Evolutionary conservation across 1,140 invertebrate genomes (phyloP).

Genomic region (Rhizoglyphus robini): DNA sequence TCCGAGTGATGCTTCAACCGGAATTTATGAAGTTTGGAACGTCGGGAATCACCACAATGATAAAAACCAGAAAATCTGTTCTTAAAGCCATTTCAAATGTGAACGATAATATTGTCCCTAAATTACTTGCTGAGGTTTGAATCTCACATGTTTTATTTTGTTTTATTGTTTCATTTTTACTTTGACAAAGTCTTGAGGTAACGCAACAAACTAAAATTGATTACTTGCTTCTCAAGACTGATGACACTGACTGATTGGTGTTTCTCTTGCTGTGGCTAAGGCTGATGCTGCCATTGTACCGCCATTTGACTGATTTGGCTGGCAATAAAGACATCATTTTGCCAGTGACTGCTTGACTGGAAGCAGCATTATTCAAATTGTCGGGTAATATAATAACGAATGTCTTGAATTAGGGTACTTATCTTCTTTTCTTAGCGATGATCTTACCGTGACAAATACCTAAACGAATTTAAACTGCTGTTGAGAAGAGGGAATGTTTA

Average conservation of each 20-base stretch:
- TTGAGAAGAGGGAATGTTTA: conserved; percentile 97
- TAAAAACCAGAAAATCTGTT: conserved; percentile 88
- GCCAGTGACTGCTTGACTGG: conserved; percentile 82
- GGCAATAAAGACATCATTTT: conserved; percentile 79
- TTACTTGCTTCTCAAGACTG: conserved; percentile 75
- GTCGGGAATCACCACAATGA: conserved; percentile 78
- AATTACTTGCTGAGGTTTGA: conserved; percentile 48
- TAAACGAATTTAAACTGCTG: conserved; percentile 83
- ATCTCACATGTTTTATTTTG: conserved; percentile 2
- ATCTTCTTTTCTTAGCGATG: conserved; percentile 62
- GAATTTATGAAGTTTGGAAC: conserved; percentile 92
- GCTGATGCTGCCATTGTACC: conserved; percentile 88
- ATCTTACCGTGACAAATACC: conserved; percentile 91
- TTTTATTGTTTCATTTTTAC: conserved; percentile 22
- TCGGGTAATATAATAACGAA: conserved; percentile 36
- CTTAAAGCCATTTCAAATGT: conserved; percentile 84
- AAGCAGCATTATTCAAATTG: conserved; percentile 58
- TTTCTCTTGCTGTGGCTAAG: conserved; percentile 88
- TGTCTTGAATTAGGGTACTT: background rate
- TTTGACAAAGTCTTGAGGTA: conserved; percentile 58
- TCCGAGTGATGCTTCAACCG: conserved; percentile 92
- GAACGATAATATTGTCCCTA: conserved; percentile 70
- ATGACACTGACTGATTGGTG: conserved; percentile 91
- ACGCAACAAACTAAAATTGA: conserved; percentile 86
- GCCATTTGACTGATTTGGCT: conserved; percentile 68